Conservation (phyloP, 2,797 vertebrate species). For the Sphenopsis melanotis region DNA sequence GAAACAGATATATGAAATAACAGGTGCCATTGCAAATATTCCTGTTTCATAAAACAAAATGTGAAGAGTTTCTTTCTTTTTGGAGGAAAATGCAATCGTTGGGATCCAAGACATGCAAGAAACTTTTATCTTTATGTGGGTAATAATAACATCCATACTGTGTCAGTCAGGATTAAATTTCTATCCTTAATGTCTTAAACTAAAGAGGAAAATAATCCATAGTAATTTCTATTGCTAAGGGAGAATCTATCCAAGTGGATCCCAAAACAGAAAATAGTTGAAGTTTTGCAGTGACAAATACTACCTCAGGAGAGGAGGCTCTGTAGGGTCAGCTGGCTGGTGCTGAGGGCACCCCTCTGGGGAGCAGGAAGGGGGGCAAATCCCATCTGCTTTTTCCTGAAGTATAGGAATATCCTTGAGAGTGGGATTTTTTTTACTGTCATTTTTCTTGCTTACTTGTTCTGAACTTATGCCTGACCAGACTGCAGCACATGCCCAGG, state of each 20-base stretch:
- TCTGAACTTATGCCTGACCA: not conserved
- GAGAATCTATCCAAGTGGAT: not conserved
- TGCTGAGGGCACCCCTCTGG: not conserved
- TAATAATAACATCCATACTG: not conserved
- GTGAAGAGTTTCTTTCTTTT: not conserved
- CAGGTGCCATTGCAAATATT: not conserved
- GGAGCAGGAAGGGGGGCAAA: not conserved
- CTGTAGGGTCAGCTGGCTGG: not conserved
- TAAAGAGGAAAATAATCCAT: not conserved
- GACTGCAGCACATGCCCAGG: rapidly evolving
- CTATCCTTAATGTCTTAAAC: not conserved
- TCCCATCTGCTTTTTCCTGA: not conserved
- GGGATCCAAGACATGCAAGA: not conserved
- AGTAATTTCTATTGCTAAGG: not conserved
- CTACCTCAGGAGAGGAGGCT: not conserved
- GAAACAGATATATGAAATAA: not conserved
- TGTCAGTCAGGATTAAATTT: not conserved
- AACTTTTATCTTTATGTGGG: not conserved
- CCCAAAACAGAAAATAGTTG: not conserved
- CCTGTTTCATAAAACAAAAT: not conserved
- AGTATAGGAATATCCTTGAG: not conserved
- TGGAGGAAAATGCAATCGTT: not conserved
- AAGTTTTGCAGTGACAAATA: not conserved
- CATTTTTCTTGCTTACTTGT: not conserved
- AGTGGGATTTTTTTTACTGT: not conserved